A percentile compares a stretch with the other conserved stretches of the same genome.
Evolutionary conservation across 2,888 invertebrate species (phyloP).

Genomic region (Caenorhabditis imperialis): DNA sequence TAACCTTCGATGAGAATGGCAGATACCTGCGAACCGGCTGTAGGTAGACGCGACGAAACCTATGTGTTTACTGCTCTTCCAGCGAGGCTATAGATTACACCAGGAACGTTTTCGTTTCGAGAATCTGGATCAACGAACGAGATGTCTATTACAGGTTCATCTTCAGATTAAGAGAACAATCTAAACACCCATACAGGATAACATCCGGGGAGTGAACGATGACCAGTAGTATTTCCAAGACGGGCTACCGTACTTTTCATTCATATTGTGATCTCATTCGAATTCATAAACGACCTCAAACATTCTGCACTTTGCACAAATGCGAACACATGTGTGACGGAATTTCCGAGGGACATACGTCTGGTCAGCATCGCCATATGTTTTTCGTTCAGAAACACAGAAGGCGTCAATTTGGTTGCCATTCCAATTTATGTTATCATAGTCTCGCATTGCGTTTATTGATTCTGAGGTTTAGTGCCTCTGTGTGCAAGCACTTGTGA

Average conservation of each 20-base stretch:
- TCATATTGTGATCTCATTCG: neutral
- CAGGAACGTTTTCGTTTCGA: neutral
- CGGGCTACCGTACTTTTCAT: no score
- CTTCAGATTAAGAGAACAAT: no score
- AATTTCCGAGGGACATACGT: no score
- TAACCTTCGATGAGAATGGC: slow-evolving; percentile 4
- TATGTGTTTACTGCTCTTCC: no score
- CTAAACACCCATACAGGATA: no score
- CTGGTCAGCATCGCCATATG: slow-evolving; percentile 15
- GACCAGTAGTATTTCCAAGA: no score
- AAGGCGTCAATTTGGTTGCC: no score
- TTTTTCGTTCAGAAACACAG: slow-evolving; percentile 1
- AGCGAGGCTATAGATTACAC: slow-evolving; percentile 7
- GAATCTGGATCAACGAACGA: neutral
- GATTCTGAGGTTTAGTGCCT: slow-evolving; percentile 15
- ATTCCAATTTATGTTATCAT: neutral
- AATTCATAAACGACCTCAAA: slow-evolving; percentile 24
- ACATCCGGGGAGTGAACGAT: no score
- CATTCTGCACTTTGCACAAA: slow-evolving; percentile 16
- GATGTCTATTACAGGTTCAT: no score
- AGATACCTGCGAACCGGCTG: slow-evolving; percentile 15
- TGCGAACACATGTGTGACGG: slow-evolving; percentile 40
- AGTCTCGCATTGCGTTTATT: neutral
- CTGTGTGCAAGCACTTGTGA: slow-evolving; percentile 39
- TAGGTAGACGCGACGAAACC: no score